Base-by-base conservation (phyloP, 2,888 invertebrate genomes). In the Rhagonycha fulva region DNA sequence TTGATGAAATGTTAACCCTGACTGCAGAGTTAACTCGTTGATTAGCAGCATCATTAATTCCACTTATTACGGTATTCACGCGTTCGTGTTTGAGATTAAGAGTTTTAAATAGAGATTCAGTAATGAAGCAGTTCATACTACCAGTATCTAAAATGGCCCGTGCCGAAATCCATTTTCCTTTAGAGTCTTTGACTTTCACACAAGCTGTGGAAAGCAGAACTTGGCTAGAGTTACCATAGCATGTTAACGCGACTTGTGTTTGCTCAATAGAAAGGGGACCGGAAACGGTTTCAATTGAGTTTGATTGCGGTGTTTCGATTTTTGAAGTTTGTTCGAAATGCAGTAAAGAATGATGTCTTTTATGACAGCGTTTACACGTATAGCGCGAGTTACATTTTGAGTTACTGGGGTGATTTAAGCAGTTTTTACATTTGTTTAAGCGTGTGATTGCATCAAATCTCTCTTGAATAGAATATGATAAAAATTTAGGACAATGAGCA, bases 191-290 rank as follows among this genome's bases (percentile, higher is more conserved):
- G 2, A 74, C 70, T 7, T 74, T 62, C 30, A 74, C 24, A 3
- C 47, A 26, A 0, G 70, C 74, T n/a, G 70, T 74, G n/a, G 74
- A 62, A 4, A 74, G 62, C 4, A 74, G 24, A 23, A 74, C 32
- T 70, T 70, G 70, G 11, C 62, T 24, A 9, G 24, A 26, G 23
- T 9, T 24, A 71, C 62, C 23, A 47, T 26, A 28, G 9, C 12
- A 67, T 23, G 9, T 24, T 12, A 23, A 12, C 0, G 14, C 2
- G 10, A 60, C 14, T 23, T 60, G n/a, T 19, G 32, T 1, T 30
- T 24, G n/a, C 32, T 1, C 32, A 9, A 1, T 24, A 19, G 60
- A n/a, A n/a, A 2, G 3, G 4, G 62, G 4, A 62, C 14, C 19
- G 5, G n/a, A 9, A 9, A 7, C 11, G 2, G 19, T 2, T 19